Conservation (phyloP, 2,888 invertebrate genomes). For the Ophioninae sp. region DNA sequence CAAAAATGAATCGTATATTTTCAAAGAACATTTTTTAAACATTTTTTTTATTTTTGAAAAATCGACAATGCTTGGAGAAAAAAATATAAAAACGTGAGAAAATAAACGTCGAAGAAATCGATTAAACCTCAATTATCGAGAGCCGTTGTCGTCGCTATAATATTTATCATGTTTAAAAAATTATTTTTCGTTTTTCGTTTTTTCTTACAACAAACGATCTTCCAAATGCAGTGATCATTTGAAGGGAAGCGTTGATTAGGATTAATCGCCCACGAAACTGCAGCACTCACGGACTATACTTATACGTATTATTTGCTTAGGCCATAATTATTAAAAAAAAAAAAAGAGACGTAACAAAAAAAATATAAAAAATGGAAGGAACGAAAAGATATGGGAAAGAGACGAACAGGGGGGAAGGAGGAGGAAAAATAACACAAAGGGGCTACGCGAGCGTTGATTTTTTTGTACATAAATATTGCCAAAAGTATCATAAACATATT, state of each 20-base stretch:
- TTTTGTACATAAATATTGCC: conserved; percentile 66
- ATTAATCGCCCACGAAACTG: conserved; percentile 37
- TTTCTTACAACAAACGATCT: conserved; percentile 21
- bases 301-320: conserved; percentile 51
- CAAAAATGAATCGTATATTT: too few species aligned
- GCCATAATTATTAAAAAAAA: conserved; percentile 37
- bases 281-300: conserved; percentile 37
- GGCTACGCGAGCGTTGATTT: conserved; percentile 34
- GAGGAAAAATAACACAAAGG: conserved; percentile 3
- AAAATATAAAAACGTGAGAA: too few species aligned
- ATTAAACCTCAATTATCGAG: too few species aligned
- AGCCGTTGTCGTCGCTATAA: conserved; percentile 35
- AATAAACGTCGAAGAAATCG: too few species aligned
- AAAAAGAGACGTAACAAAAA: conserved; percentile 25
- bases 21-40: too few species aligned
- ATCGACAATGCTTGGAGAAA: too few species aligned
- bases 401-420: too few species aligned
- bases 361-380: conserved; percentile 27
- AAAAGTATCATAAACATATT: conserved; percentile 63
- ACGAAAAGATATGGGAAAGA: conserved; percentile 19
- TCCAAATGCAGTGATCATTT: conserved; percentile 41
- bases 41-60: too few species aligned
- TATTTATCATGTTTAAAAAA: too few species aligned
- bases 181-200: too few species aligned
- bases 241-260: conserved; percentile 36